These are phyloP conservation scores for Magallana gigas DNA, from an alignment of 1,140 invertebrate species.

Conservation along the genomic window DNA sequence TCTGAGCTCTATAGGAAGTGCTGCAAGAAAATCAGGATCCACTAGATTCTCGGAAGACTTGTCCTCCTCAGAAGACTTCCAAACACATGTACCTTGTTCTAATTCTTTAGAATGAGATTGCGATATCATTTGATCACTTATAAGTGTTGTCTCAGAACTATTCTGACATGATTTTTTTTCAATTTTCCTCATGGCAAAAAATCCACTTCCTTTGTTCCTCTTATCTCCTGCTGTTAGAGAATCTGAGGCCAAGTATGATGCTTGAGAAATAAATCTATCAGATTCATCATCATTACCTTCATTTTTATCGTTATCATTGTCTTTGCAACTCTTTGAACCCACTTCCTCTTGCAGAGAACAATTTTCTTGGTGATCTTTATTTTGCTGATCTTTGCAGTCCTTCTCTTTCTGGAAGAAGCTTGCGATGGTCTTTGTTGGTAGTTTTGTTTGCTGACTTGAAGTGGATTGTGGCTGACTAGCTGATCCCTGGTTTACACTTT, in stretches of 20 bases:
- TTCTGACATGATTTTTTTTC: background rate
- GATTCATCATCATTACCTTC: no score
- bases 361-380: background rate
- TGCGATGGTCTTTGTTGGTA: background rate
- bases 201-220: background rate
- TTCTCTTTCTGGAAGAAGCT: background rate
- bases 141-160: no score
- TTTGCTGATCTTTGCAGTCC: background rate
- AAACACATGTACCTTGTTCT: background rate
- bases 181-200: background rate
- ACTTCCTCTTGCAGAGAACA: background rate
- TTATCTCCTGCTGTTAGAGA: background rate
- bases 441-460: background rate
- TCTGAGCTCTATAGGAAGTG: slow-evolving; percentile 38
- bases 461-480: background rate
- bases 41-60: background rate
- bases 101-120: no score
- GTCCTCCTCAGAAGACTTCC: background rate
- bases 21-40: slow-evolving; percentile 41
- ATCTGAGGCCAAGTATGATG: no score
- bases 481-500: background rate
- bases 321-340: background rate
- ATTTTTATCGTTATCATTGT: no score
- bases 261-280: no score
- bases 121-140: no score